phyloP scores from a whole-genome alignment of 2,888 invertebrate species.

The Blomia tropicalis region DNA sequence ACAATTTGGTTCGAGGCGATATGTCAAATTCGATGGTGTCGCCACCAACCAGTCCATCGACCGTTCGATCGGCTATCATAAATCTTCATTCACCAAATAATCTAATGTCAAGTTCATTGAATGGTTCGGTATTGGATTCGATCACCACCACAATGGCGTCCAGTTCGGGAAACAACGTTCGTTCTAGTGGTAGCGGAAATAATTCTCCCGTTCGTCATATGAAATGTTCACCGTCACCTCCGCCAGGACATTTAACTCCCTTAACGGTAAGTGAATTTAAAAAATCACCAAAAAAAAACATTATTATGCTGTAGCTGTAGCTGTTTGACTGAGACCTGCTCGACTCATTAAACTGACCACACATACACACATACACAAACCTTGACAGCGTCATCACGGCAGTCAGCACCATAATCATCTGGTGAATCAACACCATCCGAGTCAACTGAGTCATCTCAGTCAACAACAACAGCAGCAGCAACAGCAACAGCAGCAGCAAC shows the following conservation, averaged over 20 bases:
- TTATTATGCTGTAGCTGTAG: no score
- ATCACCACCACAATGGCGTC: background rate
- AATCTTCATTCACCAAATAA: conserved; percentile 9
- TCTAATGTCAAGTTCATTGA: background rate
- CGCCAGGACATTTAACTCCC: conserved; percentile 2
- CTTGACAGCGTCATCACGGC: no score
- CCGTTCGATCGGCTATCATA: background rate
- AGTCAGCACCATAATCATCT: background rate
- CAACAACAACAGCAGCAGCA: conserved; percentile 13
- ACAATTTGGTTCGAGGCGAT: background rate
- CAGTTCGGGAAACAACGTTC: background rate
- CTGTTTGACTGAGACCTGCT: background rate
- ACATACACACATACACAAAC: background rate
- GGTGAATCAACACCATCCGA: background rate
- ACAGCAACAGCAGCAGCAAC: conserved; percentile 19
- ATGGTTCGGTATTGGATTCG: background rate
- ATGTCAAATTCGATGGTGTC: conserved; percentile 1
- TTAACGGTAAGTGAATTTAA: background rate
- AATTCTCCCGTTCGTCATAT: background rate
- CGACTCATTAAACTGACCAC: background rate
- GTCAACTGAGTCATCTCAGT: background rate
- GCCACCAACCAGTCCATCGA: background rate
- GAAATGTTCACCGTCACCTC: conserved; percentile 19
- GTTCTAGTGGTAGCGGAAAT: background rate
- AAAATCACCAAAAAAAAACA: no score